These are phyloP conservation scores for Mechanitis mazaeus DNA, from an alignment of 2,888 invertebrate genomes.

Conservation along the genomic window DNA sequence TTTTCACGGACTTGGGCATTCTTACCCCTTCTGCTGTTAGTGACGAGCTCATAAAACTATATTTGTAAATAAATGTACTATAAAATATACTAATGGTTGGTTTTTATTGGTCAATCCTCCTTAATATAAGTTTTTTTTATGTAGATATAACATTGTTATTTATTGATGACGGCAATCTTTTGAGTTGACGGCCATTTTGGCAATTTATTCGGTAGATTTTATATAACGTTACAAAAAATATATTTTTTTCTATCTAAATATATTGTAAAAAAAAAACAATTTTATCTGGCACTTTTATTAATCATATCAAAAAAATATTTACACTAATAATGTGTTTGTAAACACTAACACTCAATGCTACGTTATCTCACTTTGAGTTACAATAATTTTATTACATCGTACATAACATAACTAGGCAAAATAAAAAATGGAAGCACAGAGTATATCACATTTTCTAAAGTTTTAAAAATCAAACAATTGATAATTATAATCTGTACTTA, in stretches of 20 bases:
- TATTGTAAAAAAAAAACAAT: slow-evolving; percentile 34
- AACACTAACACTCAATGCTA: slow-evolving; percentile 27
- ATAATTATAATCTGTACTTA: slow-evolving; percentile 4
- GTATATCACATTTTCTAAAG: slow-evolving; percentile 26
- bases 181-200: too few species aligned
- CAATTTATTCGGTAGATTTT: too few species aligned
- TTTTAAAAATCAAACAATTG: slow-evolving; percentile 10
- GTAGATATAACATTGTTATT: too few species aligned
- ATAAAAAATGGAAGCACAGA: slow-evolving; percentile 41
- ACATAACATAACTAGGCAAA: slow-evolving; percentile 35
- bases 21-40: slow-evolving; percentile 97
- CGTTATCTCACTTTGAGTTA: slow-evolving; percentile 48
- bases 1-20: slow-evolving; percentile 97
- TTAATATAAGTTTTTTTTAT: slow-evolving; percentile 13
- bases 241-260: too few species aligned
- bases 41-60: slow-evolving; percentile 97
- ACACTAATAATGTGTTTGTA: slow-evolving; percentile 40
- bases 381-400: slow-evolving; percentile 20
- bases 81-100: slow-evolving; percentile 22
- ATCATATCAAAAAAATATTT: slow-evolving; percentile 52
- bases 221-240: too few species aligned
- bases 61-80: slow-evolving; percentile 79
- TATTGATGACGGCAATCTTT: too few species aligned
- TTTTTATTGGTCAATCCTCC: background rate
- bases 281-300: slow-evolving; percentile 67